phyloP scores from a whole-genome alignment of 2,113 vertebrate species.

The Cavia aperea region DNA sequence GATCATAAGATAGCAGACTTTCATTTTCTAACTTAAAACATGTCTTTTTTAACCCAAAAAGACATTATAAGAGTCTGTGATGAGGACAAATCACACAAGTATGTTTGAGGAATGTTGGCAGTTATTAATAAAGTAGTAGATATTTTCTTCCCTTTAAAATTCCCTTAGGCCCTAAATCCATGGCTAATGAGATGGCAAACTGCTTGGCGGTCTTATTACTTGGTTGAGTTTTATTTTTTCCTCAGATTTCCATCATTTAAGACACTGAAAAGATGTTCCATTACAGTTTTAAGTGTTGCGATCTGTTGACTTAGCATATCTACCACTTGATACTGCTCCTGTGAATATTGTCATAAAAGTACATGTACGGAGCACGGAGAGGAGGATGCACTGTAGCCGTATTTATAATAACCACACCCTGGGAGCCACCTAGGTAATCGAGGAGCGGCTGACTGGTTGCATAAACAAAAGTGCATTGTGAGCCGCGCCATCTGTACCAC shows the following conservation, averaged over 20 bases:
- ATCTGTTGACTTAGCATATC: neutral
- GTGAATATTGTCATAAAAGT: neutral
- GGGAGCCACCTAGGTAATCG: neutral
- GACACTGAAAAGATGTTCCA: neutral
- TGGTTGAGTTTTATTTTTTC: slow-evolving; percentile 31
- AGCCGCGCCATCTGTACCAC: neutral
- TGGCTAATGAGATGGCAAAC: neutral
- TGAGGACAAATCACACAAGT: slow-evolving; percentile 7
- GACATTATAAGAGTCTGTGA: neutral
- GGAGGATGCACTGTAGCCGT: neutral
- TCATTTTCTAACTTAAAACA: neutral
- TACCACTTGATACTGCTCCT: neutral
- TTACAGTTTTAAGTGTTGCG: slow-evolving; percentile 24
- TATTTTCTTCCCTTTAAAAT: slow-evolving; percentile 35
- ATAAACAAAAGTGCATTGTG: neutral
- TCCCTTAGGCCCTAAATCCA: neutral
- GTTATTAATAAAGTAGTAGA: slow-evolving; percentile 13
- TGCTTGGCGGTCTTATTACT: neutral
- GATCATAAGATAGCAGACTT: neutral
- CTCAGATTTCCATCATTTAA: neutral
- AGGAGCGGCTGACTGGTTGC: neutral
- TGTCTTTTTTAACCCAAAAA: slow-evolving; percentile 3
- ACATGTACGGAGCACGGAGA: neutral
- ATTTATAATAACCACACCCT: neutral
- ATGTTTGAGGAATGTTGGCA: neutral